Conservation (phyloP, 2,113 vertebrate genomes). For the Periophthalmus modestus region DNA sequence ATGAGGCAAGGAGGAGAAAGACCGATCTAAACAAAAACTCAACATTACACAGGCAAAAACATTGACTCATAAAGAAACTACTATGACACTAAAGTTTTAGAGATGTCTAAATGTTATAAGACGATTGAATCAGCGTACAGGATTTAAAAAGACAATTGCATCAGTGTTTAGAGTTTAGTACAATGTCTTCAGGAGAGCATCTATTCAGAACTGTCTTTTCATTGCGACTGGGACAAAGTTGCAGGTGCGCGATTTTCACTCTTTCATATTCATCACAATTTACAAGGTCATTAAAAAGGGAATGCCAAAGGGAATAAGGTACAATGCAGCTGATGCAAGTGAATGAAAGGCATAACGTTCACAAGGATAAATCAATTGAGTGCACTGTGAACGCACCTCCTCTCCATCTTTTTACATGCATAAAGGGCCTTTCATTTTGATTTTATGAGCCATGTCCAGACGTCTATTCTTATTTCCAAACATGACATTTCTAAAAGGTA, state of each 20-base stretch:
- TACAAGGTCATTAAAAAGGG: neutral
- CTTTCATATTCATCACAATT: neutral
- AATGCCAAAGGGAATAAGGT: neutral
- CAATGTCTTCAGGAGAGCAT: neutral
- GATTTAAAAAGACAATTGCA: neutral
- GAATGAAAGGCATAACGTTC: neutral
- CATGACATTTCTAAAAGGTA: neutral
- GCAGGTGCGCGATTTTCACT: conserved; percentile 20
- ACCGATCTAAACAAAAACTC: neutral
- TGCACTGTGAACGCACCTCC: neutral
- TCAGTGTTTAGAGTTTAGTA: neutral
- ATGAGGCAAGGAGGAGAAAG: conserved; percentile 4
- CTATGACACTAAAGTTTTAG: neutral
- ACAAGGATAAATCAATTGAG: neutral
- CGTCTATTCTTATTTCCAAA: neutral
- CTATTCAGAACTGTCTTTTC: neutral
- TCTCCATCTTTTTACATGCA: neutral
- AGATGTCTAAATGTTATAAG: neutral
- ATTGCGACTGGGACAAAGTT: conserved; percentile 13
- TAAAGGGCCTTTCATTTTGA: neutral
- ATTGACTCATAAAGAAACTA: neutral
- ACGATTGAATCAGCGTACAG: neutral
- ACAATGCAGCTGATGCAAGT: neutral
- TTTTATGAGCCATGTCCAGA: neutral
- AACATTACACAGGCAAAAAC: too few relatives aligned